Percentiles rank a stretch among this genome's conserved stretches.
These are phyloP conservation scores for Solenopsis invicta DNA, from an alignment of 1,140 invertebrate genomes.

Conservation along the genomic window DNA sequence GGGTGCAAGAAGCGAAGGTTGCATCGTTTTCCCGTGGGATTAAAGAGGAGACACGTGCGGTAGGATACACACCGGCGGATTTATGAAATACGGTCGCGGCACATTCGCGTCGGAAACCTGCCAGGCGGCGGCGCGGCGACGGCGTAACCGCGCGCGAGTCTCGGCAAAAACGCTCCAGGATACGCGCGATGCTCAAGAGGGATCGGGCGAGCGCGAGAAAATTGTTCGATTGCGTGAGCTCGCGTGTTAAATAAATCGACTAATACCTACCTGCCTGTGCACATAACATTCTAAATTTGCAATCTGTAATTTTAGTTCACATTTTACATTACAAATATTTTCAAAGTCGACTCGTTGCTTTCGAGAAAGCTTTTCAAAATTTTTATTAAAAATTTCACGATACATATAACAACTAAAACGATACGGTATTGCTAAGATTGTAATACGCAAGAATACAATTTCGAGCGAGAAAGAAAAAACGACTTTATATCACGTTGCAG, in stretches of 20 bases:
- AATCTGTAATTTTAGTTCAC: neutral
- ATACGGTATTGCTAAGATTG: neutral
- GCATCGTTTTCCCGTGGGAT: slow-evolving; percentile 24
- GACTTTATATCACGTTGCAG: neutral
- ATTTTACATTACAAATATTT: neutral
- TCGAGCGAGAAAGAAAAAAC: neutral
- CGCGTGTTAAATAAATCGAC: slow-evolving; percentile 3
- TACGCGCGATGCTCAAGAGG: neutral
- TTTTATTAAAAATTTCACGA: neutral
- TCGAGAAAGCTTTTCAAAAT: neutral
- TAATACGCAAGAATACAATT: neutral
- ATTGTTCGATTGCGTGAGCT: slow-evolving; percentile 6
- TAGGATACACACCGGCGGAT: slow-evolving; percentile 40
- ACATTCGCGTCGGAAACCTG: slow-evolving; percentile 20
- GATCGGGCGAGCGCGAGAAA: slow-evolving; percentile 12
- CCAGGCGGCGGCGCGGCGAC: no score
- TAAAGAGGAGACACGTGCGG: slow-evolving; percentile 40
- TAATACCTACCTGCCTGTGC: neutral
- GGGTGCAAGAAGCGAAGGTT: slow-evolving; percentile 34
- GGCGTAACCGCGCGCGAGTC: neutral
- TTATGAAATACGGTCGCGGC: slow-evolving; percentile 39
- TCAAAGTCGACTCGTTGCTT: neutral
- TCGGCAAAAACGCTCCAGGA: slow-evolving; percentile 11
- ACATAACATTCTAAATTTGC: neutral
- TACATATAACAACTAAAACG: no score